Base-by-base conservation (phyloP, 2,888 invertebrate genomes). In the Liodrosophila aerea region DNA sequence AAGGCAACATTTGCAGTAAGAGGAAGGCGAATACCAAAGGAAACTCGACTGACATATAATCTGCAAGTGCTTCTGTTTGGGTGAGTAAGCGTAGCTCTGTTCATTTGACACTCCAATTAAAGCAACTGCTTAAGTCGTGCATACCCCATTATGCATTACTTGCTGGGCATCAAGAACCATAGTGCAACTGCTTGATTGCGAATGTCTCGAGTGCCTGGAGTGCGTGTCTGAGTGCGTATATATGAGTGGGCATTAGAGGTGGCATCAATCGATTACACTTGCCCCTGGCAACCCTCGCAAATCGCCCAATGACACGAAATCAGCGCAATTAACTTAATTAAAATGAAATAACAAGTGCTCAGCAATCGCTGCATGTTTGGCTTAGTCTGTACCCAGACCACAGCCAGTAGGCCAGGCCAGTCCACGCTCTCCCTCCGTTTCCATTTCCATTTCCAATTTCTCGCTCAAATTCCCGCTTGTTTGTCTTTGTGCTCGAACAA, bases 261-360 rank as follows among this genome's bases (percentile, higher is more conserved):
- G 73, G 60, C 73, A 73, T 68, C 72, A 61, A 77, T 76, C 75
- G 73, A 83, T 76, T 82, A 61, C 67, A 43, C 41, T 64, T 56
- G 22, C 45, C 31, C 16, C 9, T 30, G 40, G 39, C 80, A 63
- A 66, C 78, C 73, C 80, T 54, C 37, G 47, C 56, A 59, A 66
- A 73, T 78, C 60, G 73, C 58, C 47, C 65, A 63, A 69, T 76
- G 80, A 82, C 76, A 82, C 46, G 75, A 66, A 86, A 86, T 84
- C 84, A 50, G 50, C 73, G 76, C 87, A 88, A 89, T 89, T 89
- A 88, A 87, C 82, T 88, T 88, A 89, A 89, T 89, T 89, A 88
- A 89, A 88, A 82, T 73, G 78, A 71, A 87, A 87, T 88, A 88
- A 88, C 88, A 88, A 85, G 76, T 86, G 82, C 73, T 86, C 70